Evolutionary conservation across 2,113 vertebrate species (phyloP), one percentile per base, ranked within the genome.

Genomic region (Gobiocypris rarus): DNA sequence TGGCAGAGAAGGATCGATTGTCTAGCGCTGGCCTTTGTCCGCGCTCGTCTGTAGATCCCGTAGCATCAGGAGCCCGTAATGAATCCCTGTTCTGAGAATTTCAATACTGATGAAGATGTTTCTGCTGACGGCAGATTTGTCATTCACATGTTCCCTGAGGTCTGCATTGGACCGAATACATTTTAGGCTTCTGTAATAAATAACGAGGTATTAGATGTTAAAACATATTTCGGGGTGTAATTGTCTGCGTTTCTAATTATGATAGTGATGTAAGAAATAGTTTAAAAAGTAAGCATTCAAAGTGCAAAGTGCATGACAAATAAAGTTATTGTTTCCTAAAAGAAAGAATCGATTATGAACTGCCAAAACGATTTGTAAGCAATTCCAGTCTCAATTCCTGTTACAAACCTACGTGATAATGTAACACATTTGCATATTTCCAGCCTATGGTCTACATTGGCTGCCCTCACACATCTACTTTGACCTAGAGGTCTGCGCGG

Each of bases 1-100:
- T 93, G 88, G 76, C 10, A 38, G 61, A 22, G 76, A 61, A 71
- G 34, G 67, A 86, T 92, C 85, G 92, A 93, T 93, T 86, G 87
- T 45, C 13, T 83, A 41, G 59, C 19, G 22, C 69, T 56, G 65
- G 86, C 75, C 88, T 85, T 89, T 88, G 86, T 80, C 80, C 34
- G 56, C n/a, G 24, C 79, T 78, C 67, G 70, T 85, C 83, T 83
- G 71, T 82, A 73, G 52, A 76, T 76, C 77, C 61, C 19, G 31
- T 56, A 56, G 85, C 83, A 58, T 84, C 79, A 75, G 75, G 69
- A 77, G 70, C 65, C 79, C 26, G 56, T 86, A 83, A 87, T 86
- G 80, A 87, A 74, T 86, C 65, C 78, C 79, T 89, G 82, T 85
- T 70, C 75, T 56, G 54, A 52, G 82, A 84, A 74, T 77, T 78